Evolutionary conservation across 2,797 vertebrate genomes (phyloP), one percentile per base, ranked within the genome.

Genomic region (Sebastes oblongus): DNA sequence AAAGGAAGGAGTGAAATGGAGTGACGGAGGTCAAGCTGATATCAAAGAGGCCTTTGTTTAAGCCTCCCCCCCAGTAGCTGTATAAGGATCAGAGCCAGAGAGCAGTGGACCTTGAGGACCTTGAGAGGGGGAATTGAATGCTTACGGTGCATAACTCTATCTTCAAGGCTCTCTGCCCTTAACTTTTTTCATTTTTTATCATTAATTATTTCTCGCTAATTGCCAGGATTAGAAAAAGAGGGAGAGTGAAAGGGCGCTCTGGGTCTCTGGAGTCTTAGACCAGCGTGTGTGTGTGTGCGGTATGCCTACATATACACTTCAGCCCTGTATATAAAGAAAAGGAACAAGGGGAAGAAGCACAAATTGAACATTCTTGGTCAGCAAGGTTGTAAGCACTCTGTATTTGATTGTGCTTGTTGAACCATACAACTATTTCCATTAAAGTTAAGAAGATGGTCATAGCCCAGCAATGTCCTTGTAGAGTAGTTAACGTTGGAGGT

Each of bases 171-270:
- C 82, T 88, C 86, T 91, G 88, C 87, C 87, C 90, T 92, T 87
- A 88, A 93, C 88, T 88, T 93, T 90, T 65, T 92, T 76, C 75
- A 84, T 89, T 87, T 92, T 92, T 94, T 93, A 92, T 93, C 90
- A 91, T 94, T 94, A 94, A 95, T 95, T 95, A 94, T 93, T 95
- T 93, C 89, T 81, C 52, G 42, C 92, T 96, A 95, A 95, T 95
- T 95, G 92, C 94, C 89, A 92, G 94, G 93, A 95, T 95, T 94
- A 93, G 82, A 91, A 92, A 92, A 86, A 72, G 68, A 78, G 79
- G 85, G 86, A 80, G 81, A 75, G 52, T 77, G 81, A 89, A 90
- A 91, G 90, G 85, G 82, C 86, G 66, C 75, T 78, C 52, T 54
- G 67, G 88, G 91, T 93, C 93, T 86, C 86, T 74, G 77, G 92